Evolutionary conservation across 2,888 invertebrate genomes (phyloP).

Genomic region (Strigamia crassipes): DNA sequence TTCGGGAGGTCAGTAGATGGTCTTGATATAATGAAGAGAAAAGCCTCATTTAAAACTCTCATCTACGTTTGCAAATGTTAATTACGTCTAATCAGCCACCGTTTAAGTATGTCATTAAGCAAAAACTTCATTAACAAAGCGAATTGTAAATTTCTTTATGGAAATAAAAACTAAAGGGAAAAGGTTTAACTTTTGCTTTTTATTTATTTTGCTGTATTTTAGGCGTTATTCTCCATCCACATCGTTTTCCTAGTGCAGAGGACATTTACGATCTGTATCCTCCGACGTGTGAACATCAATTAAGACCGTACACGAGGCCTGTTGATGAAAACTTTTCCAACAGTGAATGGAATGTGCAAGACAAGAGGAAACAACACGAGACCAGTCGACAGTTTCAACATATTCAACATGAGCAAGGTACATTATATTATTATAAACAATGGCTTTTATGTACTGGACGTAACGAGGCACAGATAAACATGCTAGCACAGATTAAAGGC

Average conservation of each 20-base stretch:
- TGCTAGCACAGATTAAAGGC: slow-evolving; percentile 11
- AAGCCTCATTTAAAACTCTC: slow-evolving; percentile 34
- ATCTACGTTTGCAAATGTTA: slow-evolving; percentile 24
- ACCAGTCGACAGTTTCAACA: slow-evolving; percentile 12
- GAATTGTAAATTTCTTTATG: slow-evolving; percentile 16
- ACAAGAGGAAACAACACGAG: slow-evolving; percentile 32
- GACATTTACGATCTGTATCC: slow-evolving; percentile 43
- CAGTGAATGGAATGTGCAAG: slow-evolving; percentile 44
- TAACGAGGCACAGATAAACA: slow-evolving; percentile 1
- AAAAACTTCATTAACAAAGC: slow-evolving; percentile 33
- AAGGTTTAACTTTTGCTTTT: not conserved
- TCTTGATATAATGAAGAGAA: not conserved
- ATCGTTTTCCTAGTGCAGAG: slow-evolving; percentile 44
- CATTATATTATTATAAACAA: not conserved
- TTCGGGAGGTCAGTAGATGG: not conserved
- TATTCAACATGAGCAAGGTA: slow-evolving; percentile 26
- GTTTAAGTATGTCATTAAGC: slow-evolving; percentile 32
- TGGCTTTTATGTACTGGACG: not conserved
- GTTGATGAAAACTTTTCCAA: slow-evolving; percentile 34
- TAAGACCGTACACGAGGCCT: slow-evolving; percentile 17
- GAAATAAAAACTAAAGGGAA: slow-evolving; percentile 3
- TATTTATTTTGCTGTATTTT: not conserved
- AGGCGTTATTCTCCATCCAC: slow-evolving; percentile 41
- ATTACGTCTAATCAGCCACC: slow-evolving; percentile 27
- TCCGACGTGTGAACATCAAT: slow-evolving; percentile 11